Evolutionary conservation across 2,113 vertebrate species (phyloP), one percentile per base, ranked within the genome.

Genomic region (Seriola quinqueradiata): DNA sequence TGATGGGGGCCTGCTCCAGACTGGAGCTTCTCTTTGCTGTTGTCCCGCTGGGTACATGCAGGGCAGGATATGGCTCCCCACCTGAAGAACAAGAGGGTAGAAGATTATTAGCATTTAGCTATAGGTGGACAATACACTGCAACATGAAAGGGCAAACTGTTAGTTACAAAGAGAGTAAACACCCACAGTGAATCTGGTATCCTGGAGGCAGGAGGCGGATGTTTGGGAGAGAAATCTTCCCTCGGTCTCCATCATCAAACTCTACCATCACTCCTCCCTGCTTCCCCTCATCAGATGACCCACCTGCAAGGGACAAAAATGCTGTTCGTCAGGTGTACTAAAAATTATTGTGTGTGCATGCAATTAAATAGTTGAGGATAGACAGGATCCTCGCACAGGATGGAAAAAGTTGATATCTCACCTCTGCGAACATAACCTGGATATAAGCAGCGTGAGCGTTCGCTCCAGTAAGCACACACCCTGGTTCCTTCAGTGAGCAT

Each of bases 381-480:
- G 5, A 67, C 3, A 75, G 4, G 28, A 28, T 28, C 28, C 28
- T 28, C 28, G 28, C 17, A 46, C 1, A 58, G 34, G 4, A 69
- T 8, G 2, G 4, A 44, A 8, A 4, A 38, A 42, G 10, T 54
- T 71, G 40, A 48, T 76, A 16, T 54, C 95, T 94, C 72, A 98
- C 98, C 97, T 96, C 94, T 95, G 87, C 96, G 95, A 59, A 99
- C 97, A 0, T 96, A 97, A 77, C 98, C 98, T 0, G 98, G 98
- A 57, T 99, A 99, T 5, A 99, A 94, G 89, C 97, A 99, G 16
- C 97, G 97, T 0, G 97, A 98, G 48, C 98, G 97, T 85, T 98
- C 97, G 82, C 97, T 99, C 98, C 98, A 99, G 86, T 98, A 98
- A 77, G 98, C 97, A 0, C 98, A 99, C 82, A 99, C 98, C 50